Evolutionary conservation across 2,888 invertebrate genomes (phyloP).

Genomic region (Syrista parreyssii): DNA sequence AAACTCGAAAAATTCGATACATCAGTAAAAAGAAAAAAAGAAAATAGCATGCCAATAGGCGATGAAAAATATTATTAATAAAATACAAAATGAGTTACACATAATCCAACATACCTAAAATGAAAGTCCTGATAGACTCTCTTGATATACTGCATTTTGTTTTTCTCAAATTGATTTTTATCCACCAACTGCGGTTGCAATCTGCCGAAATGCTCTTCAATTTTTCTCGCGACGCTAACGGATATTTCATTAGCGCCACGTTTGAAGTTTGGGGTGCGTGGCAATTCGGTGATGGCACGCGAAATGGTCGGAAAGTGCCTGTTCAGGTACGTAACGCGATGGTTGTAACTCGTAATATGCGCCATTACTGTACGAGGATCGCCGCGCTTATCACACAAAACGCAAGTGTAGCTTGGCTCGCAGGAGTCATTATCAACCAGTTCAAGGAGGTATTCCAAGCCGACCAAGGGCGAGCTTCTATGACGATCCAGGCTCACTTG

Average conservation of each 20-base stretch:
- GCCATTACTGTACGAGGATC: slow-evolving; percentile 82
- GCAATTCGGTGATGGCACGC: slow-evolving; percentile 72
- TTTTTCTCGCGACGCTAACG: slow-evolving; percentile 72
- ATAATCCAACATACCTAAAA: slow-evolving; percentile 67
- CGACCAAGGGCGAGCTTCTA: slow-evolving; percentile 71
- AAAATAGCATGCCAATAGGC: neutral
- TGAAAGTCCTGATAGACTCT: slow-evolving; percentile 77
- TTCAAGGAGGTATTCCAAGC: slow-evolving; percentile 85
- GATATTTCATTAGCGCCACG: slow-evolving; percentile 65
- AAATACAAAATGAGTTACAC: neutral
- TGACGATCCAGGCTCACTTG: slow-evolving; percentile 70
- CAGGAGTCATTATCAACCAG: slow-evolving; percentile 74
- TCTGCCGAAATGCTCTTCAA: slow-evolving; percentile 81
- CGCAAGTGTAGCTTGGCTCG: slow-evolving; percentile 81
- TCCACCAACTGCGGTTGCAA: slow-evolving; percentile 75
- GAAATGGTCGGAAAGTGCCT: slow-evolving; percentile 73
- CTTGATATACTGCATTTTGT: slow-evolving; percentile 70
- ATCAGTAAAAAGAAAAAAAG: neutral
- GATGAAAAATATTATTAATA: neutral
- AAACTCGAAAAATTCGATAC: neutral
- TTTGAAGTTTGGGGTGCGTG: slow-evolving; percentile 70
- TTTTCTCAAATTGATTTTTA: slow-evolving; percentile 76
- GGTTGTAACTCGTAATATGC: slow-evolving; percentile 83
- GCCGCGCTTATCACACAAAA: slow-evolving; percentile 83
- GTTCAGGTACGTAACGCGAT: slow-evolving; percentile 79